Base-by-base conservation (phyloP, 2,888 invertebrate genomes). In the Drosophila pseudotakahashii region DNA sequence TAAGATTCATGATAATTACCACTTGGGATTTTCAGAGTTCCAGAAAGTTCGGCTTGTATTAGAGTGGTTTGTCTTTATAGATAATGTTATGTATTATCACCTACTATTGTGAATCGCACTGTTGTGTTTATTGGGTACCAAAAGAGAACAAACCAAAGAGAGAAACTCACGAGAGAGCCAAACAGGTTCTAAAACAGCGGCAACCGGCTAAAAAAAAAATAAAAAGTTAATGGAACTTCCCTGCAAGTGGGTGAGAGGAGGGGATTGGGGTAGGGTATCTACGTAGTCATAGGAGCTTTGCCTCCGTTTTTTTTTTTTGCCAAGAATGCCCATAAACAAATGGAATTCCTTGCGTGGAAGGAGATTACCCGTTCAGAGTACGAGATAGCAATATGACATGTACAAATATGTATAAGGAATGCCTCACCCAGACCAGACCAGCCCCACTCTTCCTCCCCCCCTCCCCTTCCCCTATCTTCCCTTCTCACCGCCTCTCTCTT, bases 141-240 rank as follows among this genome's bases (percentile, higher is more conserved):
- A 62, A 39, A 16, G 48, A 61, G 54, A 55, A n/a, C 10, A 14
- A 26, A 1, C 13, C 5, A 34, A 23, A 58, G 36, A 23, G 19
- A 7, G 34, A 39, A 26, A 44, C 19, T 7, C 13, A 13, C 23
- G 36, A 47, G 23, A 54, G 66, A 48, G 39, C 14, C 19, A 74
- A 85, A 85, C 79, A 42, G 85, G 82, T 87, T 85, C 75, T 78
- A 51, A 48, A 63, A 50, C 68, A 64, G 58, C 78, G 64, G 47
- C 45, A 80, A 80, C 84, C 81, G 78, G 78, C 81, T 57, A 58
- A 79, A 63, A 66, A 36, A 47, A 10, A 55, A 36, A 55, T 10
- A 26, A 34, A 16, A 26, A 16, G 48, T 53, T 34, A 26, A 50
- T 53, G 36, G 36, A 45, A 41, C 51, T 69, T 34, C 58, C 39